Base-by-base conservation (phyloP, 2,888 invertebrate species). In the Nemurella pictetii region DNA sequence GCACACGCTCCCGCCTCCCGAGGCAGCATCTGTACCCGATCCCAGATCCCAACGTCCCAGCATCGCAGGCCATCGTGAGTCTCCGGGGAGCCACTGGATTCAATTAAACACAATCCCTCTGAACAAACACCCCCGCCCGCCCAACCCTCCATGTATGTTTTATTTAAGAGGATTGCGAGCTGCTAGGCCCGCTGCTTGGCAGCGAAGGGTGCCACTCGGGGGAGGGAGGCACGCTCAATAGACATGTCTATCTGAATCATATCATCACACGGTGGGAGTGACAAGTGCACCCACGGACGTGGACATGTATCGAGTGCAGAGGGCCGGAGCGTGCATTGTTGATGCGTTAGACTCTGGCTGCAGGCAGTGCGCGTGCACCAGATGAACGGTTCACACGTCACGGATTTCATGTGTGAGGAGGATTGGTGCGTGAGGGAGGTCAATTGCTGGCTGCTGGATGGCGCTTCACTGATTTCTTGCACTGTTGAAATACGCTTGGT, bases 71-170 rank as follows among this genome's bases (percentile, higher is more conserved):
- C 55, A 55, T 55, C 55, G 55, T 55, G 20, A 55, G 55, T 55
- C 55, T 20, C 55, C 27, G 75, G 75, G 75, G 75, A 75, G 75
- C 75, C 75, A 75, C 75, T 28, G 75, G 80, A 80, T 80, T 80
- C 80, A 80, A 80, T 80, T 80, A 80, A 80, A 80, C 80, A 80
- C 80, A 75, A 75, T 75, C 55, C 82, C 82, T 28, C 82, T 82
- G 55, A 36, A 82, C 72, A 82, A 82, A 82, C 82, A 72, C 82
- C 55, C 82, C n/a, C n/a, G n/a, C n/a, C 77, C 87, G 86, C 86
- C 86, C 87, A 7, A 26, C 84, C 88, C 87, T 86, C 86, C 87
- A 87, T 88, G 77, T 84, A 84, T 81, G 74, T 80, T 85, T 85
- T 83, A 86, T 86, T 86, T 86, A 86, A 86, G 86, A 85, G 86